Evolutionary conservation across 2,113 vertebrate species (phyloP).

Genomic region (Micronycteris hirsuta): DNA sequence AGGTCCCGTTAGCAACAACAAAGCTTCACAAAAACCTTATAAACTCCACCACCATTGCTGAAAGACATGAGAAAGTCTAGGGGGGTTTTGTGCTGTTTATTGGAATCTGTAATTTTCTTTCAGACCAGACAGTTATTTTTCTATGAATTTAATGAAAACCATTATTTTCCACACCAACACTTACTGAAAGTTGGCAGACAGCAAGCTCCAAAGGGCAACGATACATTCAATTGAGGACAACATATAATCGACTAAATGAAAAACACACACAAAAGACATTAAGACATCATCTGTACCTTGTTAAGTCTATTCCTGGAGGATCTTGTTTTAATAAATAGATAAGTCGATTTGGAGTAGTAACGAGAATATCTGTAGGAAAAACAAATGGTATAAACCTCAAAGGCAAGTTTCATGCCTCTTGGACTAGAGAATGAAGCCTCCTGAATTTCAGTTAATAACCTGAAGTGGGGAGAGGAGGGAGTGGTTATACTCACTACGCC

Average conservation of each 20-base stretch:
- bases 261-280: neutral
- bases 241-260: conserved; percentile 12
- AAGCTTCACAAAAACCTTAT: neutral
- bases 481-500: neutral
- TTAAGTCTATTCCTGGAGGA: conserved; percentile 92
- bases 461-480: neutral
- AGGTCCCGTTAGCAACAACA: neutral
- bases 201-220: neutral
- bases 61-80: conserved; percentile 19
- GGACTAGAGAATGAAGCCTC: neutral
- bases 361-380: conserved; percentile 88
- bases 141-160: neutral
- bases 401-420: neutral
- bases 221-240: neutral
- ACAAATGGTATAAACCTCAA: neutral
- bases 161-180: neutral
- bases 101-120: conserved; percentile 8
- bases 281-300: conserved; percentile 81
- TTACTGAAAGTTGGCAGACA: neutral
- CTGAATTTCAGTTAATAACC: neutral
- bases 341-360: conserved; percentile 95
- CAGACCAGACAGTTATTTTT: conserved; percentile 7
- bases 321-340: conserved; percentile 94
- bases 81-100: neutral
- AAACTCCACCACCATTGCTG: neutral